phyloP scores from a whole-genome alignment of 2,888 invertebrate genomes.

The Tillus elongatus region DNA sequence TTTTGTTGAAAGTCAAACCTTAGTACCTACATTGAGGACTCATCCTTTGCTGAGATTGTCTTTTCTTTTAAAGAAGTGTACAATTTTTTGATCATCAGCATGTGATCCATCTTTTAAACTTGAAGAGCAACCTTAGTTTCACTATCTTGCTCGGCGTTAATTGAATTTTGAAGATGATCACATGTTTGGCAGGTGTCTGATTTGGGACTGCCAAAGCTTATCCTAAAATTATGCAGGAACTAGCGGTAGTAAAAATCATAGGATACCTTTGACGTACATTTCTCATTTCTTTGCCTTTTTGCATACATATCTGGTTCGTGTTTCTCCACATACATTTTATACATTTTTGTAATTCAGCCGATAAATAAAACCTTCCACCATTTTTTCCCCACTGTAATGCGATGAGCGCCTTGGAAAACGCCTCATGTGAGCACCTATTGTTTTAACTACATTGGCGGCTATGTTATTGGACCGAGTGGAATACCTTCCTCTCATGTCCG shows the following conservation, averaged over 20 bases:
- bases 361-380: neutral
- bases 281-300: neutral
- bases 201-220: neutral
- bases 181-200: conserved; percentile 2
- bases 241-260: neutral
- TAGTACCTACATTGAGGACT: conserved; percentile 18
- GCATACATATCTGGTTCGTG: neutral
- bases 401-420: neutral
- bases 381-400: neutral
- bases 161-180: neutral
- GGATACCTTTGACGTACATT: neutral
- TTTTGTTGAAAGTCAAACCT: conserved; percentile 24
- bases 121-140: conserved; percentile 15
- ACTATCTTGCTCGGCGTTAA: neutral
- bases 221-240: neutral
- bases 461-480: neutral
- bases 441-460: neutral
- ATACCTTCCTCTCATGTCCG: conserved; percentile 4
- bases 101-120: conserved; percentile 19
- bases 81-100: conserved; percentile 19
- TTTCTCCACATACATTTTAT: conserved; percentile 3
- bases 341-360: conserved; percentile 7
- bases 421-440: neutral
- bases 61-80: conserved; percentile 19
- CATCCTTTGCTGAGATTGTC: conserved; percentile 15